A percentile compares a stretch with the other conserved stretches of the same genome.
Evolutionary conservation across 2,888 invertebrate species (phyloP).

Genomic region (Ichneumon xanthorius): DNA sequence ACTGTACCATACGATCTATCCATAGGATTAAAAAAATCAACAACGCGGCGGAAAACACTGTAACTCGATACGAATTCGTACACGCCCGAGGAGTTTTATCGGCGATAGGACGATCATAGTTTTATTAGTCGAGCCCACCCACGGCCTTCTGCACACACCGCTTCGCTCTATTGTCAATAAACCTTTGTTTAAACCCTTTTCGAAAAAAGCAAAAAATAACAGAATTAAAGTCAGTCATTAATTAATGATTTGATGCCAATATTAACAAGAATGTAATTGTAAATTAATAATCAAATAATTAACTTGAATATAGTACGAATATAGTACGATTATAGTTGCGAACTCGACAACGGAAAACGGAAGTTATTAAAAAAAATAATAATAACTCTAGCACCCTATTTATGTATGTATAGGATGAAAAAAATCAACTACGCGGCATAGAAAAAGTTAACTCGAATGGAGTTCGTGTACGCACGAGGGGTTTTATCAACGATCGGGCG

Average conservation of each 20-base stretch:
- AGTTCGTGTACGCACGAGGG: too few species aligned
- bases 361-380: background rate
- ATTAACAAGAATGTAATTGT: background rate
- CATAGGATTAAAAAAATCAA: background rate
- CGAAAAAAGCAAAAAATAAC: background rate
- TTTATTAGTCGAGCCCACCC: constrained; percentile 78
- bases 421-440: constrained; percentile 2
- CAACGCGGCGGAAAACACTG: constrained; percentile 19
- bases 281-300: background rate
- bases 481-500: constrained; percentile 80
- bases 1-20: background rate
- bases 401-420: background rate
- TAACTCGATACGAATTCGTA: constrained; percentile 64
- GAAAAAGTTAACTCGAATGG: constrained; percentile 65
- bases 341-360: background rate
- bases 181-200: background rate
- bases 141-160: background rate
- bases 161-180: background rate
- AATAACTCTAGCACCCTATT: background rate
- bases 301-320: background rate
- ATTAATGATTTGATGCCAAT: background rate
- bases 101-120: constrained; percentile 79
- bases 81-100: constrained; percentile 78
- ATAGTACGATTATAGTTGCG: background rate
- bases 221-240: background rate